phyloP scores from a whole-genome alignment of 1,140 invertebrate species.

The Nasonia longicornis region DNA sequence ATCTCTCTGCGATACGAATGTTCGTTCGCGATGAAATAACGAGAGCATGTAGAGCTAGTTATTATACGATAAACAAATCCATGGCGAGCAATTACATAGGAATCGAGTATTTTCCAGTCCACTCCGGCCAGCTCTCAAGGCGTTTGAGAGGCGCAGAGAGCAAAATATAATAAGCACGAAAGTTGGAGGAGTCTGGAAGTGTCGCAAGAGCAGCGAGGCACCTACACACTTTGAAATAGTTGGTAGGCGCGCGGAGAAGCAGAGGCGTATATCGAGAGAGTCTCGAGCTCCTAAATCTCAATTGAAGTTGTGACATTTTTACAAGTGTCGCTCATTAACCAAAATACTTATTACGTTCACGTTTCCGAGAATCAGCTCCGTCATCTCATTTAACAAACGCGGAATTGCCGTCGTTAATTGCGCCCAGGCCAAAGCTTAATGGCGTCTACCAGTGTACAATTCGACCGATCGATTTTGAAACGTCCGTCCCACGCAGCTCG shows the following conservation, averaged over 20 bases:
- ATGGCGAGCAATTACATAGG: neutral
- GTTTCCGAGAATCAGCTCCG: conserved; percentile 29
- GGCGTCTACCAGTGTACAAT: neutral
- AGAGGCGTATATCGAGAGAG: neutral
- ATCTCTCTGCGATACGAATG: neutral
- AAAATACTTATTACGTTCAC: conserved; percentile 20
- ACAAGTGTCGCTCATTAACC: conserved; percentile 40
- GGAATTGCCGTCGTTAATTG: conserved; percentile 13
- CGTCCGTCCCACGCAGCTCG: neutral
- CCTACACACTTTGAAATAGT: conserved; percentile 18
- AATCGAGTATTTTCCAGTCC: neutral
- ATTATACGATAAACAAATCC: neutral
- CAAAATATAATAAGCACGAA: conserved; percentile 3
- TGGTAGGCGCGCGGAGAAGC: neutral
- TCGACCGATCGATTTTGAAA: neutral
- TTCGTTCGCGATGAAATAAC: neutral
- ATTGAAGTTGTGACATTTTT: conserved; percentile 41
- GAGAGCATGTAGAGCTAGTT: neutral
- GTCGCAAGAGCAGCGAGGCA: neutral
- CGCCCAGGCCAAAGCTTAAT: neutral
- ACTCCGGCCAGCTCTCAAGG: neutral
- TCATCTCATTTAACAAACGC: conserved; percentile 45
- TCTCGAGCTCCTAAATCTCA: conserved; percentile 34
- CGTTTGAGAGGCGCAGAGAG: neutral
- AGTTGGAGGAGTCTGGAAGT: neutral